Percentiles rank a stretch among this genome's conserved stretches.
These are phyloP conservation scores for Coregonus clupeaformis DNA, from an alignment of 2,113 vertebrate genomes.

Conservation along the genomic window DNA sequence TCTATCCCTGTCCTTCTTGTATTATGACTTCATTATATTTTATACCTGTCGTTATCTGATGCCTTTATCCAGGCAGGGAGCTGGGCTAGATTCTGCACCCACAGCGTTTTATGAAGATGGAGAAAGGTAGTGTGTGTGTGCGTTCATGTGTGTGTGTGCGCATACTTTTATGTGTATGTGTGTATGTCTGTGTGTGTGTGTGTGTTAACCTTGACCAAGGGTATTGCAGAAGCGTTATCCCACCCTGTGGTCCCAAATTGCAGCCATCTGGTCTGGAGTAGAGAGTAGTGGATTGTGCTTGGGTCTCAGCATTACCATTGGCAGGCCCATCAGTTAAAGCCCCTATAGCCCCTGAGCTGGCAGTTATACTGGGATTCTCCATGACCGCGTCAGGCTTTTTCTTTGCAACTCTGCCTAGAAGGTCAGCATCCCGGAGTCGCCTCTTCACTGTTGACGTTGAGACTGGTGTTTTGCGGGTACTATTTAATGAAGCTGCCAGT, in stretches of 20 bases:
- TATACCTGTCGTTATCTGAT: not conserved
- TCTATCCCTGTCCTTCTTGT: not conserved
- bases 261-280: conserved; percentile 59
- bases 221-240: conserved; percentile 51
- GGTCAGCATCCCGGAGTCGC: too few relatives aligned
- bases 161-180: not conserved
- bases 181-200: conserved; percentile 2
- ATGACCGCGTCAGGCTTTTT: too few relatives aligned
- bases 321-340: conserved; percentile 54
- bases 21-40: not conserved
- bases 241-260: conserved; percentile 51
- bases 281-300: conserved; percentile 12
- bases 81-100: conserved; percentile 22
- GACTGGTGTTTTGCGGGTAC: too few relatives aligned
- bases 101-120: conserved; percentile 30
- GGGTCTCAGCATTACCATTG: conserved; percentile 38
- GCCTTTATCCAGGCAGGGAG: not conserved
- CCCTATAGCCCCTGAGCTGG: conserved; percentile 51
- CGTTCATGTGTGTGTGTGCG: conserved; percentile 3
- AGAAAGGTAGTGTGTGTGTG: conserved; percentile 39
- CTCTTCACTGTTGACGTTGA: too few relatives aligned
- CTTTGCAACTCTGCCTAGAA: too few relatives aligned
- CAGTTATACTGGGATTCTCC: not conserved
- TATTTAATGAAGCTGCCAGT: too few relatives aligned
- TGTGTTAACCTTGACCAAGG: conserved; percentile 63